Percentiles rank a stretch among this genome's conserved stretches.
These are phyloP conservation scores for Dolichomitus sp. DNA, from an alignment of 2,888 invertebrate species.

Conservation along the genomic window DNA sequence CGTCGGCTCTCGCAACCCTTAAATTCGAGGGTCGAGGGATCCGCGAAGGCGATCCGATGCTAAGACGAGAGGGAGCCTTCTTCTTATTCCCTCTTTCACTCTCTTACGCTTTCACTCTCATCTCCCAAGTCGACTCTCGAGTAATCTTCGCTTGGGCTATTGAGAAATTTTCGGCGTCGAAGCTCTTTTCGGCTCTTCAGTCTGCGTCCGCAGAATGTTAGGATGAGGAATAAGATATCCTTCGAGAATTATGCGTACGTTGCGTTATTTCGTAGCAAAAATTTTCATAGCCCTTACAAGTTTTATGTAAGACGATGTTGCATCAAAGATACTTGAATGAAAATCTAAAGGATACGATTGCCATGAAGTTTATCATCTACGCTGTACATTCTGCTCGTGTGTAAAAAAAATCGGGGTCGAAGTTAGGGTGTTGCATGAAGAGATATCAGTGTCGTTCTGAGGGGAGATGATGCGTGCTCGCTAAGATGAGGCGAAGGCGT, in stretches of 20 bases:
- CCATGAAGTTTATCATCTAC: not conserved
- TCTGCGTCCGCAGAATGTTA: not conserved
- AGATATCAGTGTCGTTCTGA: slow-evolving; percentile 24
- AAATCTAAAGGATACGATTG: not conserved
- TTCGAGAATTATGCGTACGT: slow-evolving; percentile 14
- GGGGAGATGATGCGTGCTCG: slow-evolving; percentile 34
- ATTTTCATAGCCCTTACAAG: not conserved
- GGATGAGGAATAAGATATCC: not conserved
- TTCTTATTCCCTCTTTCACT: slow-evolving; percentile 22
- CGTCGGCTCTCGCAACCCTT: slow-evolving; percentile 73
- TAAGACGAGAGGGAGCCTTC: slow-evolving; percentile 32
- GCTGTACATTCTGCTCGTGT: not conserved
- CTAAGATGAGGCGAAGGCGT: slow-evolving; percentile 15
- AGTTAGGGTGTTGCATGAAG: not conserved
- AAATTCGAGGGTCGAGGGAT: slow-evolving; percentile 65
- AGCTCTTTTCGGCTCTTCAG: slow-evolving; percentile 10
- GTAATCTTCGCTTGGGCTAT: slow-evolving; percentile 13
- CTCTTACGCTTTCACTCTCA: slow-evolving; percentile 49
- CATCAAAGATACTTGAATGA: not conserved
- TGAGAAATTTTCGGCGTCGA: slow-evolving; percentile 25
- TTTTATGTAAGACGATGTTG: not conserved
- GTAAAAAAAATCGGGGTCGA: not conserved
- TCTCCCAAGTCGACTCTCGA: slow-evolving; percentile 29
- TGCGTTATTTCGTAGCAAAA: not conserved
- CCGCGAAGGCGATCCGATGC: slow-evolving; percentile 47